Conservation (phyloP, 2,888 invertebrate species). For the Eupithecia inturbata region DNA sequence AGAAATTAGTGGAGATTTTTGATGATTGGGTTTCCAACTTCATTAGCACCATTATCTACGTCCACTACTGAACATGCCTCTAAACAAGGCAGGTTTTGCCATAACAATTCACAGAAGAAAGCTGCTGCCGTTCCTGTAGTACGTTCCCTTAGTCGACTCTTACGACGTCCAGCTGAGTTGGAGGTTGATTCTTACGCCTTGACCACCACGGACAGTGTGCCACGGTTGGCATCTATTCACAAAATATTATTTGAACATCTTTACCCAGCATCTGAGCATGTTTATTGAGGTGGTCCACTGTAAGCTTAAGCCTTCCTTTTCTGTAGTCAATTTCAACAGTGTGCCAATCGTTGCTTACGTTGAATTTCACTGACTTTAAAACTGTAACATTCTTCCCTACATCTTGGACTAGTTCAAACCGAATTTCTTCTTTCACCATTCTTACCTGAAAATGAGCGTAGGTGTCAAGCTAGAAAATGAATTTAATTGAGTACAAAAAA, state of each 20-base stretch:
- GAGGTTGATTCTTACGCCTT: too few species aligned
- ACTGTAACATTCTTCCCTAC: constrained; percentile 90
- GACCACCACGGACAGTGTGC: not conserved
- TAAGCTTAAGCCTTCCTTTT: constrained; percentile 88
- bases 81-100: not conserved
- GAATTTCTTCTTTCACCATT: constrained; percentile 92
- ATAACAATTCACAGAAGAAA: too few species aligned
- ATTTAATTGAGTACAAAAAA: not conserved
- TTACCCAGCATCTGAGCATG: constrained; percentile 87
- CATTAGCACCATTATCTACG: not conserved
- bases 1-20: not conserved
- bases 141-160: too few species aligned
- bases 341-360: constrained; percentile 92
- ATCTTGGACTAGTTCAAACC: constrained; percentile 91
- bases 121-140: too few species aligned
- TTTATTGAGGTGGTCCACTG: constrained; percentile 90
- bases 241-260: constrained; percentile 23
- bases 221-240: not conserved
- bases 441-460: constrained; percentile 82
- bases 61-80: not conserved
- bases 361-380: constrained; percentile 92
- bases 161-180: too few species aligned
- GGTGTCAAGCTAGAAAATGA: not conserved
- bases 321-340: constrained; percentile 91
- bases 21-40: not conserved